These are phyloP conservation scores for Latheticus oryzae DNA, from an alignment of 2,888 invertebrate species.

Conservation along the genomic window DNA sequence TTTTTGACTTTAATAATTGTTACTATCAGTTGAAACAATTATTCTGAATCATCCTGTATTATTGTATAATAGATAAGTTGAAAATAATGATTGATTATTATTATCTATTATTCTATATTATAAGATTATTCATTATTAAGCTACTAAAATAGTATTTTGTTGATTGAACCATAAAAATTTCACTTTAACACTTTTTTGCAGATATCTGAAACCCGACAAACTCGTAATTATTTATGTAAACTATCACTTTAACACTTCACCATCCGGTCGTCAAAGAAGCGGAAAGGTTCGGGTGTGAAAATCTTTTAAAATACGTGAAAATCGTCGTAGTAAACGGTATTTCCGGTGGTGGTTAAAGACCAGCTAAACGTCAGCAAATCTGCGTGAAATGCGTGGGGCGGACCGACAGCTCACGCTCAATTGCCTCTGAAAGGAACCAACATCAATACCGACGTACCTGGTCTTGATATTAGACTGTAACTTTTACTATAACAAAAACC, in stretches of 20 bases:
- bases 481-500: constrained; percentile 8
- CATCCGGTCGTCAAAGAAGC: constrained; percentile 8
- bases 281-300: constrained; percentile 20
- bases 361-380: constrained; percentile 63
- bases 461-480: constrained; percentile 46
- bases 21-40: no score
- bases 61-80: no score
- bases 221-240: constrained; percentile 6
- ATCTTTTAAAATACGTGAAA: constrained; percentile 36
- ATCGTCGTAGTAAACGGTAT: constrained; percentile 47
- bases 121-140: no score
- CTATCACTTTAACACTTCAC: background rate
- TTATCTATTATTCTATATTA: no score
- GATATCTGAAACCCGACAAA: no score
- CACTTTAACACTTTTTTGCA: no score
- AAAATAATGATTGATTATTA: no score
- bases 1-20: no score
- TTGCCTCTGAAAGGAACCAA: constrained; percentile 59
- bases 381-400: constrained; percentile 64
- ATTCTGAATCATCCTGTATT: no score
- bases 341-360: constrained; percentile 57
- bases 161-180: no score
- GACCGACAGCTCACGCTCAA: constrained; percentile 62
- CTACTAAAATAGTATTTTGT: no score
- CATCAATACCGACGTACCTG: constrained; percentile 48